Evolutionary conservation across 1,140 invertebrate species (phyloP), one percentile per base, ranked within the genome.

Genomic region (Copidosoma floridanum): DNA sequence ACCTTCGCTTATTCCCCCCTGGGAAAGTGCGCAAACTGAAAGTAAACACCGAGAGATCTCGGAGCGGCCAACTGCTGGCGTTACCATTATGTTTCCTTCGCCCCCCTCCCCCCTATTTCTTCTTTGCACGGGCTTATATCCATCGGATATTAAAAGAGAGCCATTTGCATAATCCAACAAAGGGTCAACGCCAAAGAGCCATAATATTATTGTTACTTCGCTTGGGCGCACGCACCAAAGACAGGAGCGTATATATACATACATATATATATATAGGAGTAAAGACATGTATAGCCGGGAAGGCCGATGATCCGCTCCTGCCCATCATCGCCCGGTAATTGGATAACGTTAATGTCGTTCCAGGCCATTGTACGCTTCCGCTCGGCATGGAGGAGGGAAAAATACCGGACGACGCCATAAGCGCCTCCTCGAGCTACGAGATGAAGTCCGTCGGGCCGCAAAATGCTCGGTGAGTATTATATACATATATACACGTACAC

Each of bases 371-470:
- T 81, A 86, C 86, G 69, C 82, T 86, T 60, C 85, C 93, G 16
- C 84, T 96, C 55, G 93, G 93, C 57, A 94, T 96, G 92, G 91
- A 95, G 82, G 92, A 90, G 70, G 92, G 92, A 63, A 85, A 86
- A 68, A 95, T 96, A 69, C 87, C 88, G 44, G 90, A 95, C 77
- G 84, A 86, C 67, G 89, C 91, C 71, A 91, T 96, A 64, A 88
- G 87, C 12, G 93, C 93, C 61, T 93, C 91, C 65, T 94, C 92
- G 41, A 93, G 92, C 27, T 94, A 93, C 80, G 92, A 95, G 77
- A 86, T 88, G 68, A 92, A 92, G 74, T 94, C 91, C 72, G 92
- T 94, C 50, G 93, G 93, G 41, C 93, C 93, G 16, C 90, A 93
- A 73, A 94, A 93, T 80, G 92, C 90, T 69, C 89, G 93, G 93